These are phyloP conservation scores for Acanthopleura granulata DNA, from an alignment of 2,888 invertebrate species.

Conservation along the genomic window DNA sequence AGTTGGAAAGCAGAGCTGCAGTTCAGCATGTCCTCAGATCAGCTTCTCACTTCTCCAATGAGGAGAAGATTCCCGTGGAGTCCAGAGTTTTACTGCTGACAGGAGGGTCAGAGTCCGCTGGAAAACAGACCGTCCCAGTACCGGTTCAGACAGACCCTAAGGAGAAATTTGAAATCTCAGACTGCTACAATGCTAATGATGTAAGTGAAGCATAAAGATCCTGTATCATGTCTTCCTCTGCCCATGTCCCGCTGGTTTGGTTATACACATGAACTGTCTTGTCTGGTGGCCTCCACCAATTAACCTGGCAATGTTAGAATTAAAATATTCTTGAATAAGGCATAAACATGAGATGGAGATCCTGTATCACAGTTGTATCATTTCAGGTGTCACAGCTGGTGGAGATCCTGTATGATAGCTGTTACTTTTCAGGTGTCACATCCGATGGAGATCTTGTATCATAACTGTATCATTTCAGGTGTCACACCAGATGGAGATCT, in stretches of 20 bases:
- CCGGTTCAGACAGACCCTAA: neutral
- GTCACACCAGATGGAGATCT: conserved; percentile 16
- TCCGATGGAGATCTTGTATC: too few relatives aligned
- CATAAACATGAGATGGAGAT: too few relatives aligned
- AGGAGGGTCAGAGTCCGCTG: neutral
- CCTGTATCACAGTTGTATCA: too few relatives aligned
- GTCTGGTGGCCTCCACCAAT: too few relatives aligned
- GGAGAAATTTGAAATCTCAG: neutral
- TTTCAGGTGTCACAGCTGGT: neutral
- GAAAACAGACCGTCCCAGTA: neutral
- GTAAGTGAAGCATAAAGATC: neutral
- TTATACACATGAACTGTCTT: too few relatives aligned
- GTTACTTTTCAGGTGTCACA: too few relatives aligned
- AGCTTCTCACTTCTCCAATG: conserved; percentile 18
- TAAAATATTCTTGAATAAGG: too few relatives aligned
- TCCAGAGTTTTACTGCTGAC: conserved; percentile 10
- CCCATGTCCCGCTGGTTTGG: neutral
- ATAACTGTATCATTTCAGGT: conserved; percentile 14
- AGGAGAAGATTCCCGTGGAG: conserved; percentile 11
- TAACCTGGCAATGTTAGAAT: too few relatives aligned
- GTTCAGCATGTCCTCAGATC: neutral
- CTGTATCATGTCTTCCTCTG: neutral
- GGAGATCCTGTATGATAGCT: too few relatives aligned
- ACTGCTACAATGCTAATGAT: neutral
- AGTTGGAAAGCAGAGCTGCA: neutral